Percentiles rank a stretch among this genome's conserved stretches.
These are phyloP conservation scores for Patella pellucida DNA, from an alignment of 2,888 invertebrate species.

Conservation along the genomic window DNA sequence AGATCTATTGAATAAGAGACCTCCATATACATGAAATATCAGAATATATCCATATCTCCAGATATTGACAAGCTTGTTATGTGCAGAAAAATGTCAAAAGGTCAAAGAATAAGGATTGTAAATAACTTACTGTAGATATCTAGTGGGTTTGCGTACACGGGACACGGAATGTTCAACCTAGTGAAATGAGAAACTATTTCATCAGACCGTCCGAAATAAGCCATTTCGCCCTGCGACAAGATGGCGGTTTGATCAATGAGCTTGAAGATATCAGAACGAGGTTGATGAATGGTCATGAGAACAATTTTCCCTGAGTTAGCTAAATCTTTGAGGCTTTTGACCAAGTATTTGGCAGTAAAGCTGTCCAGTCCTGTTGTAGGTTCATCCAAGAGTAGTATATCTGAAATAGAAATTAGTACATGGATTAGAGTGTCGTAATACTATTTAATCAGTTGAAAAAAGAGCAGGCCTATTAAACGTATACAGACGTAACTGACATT, in stretches of 20 bases:
- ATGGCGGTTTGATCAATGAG: conserved; percentile 51
- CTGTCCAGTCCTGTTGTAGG: conserved; percentile 90
- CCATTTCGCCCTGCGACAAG: conserved; percentile 76
- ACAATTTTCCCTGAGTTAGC: conserved; percentile 71
- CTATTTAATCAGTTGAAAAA: too few species aligned
- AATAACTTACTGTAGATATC: conserved; percentile 82
- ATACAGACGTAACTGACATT: conserved; percentile 65
- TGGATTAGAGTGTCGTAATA: too few species aligned
- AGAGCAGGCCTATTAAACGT: too few species aligned
- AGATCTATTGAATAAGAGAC: too few species aligned
- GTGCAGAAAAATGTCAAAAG: too few species aligned
- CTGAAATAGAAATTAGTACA: conserved; percentile 80
- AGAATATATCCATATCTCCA: background rate
- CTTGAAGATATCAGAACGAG: conserved; percentile 52
- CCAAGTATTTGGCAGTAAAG: conserved; percentile 83
- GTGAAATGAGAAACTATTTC: conserved; percentile 95
- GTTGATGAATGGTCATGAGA: conserved; percentile 84
- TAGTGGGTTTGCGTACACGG: conserved; percentile 93
- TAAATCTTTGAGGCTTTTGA: conserved; percentile 41
- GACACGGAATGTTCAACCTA: conserved; percentile 95
- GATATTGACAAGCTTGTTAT: too few species aligned
- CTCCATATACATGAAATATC: too few species aligned
- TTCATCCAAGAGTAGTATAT: conserved; percentile 89
- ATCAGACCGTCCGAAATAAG: conserved; percentile 76
- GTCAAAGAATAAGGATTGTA: background rate